A percentile compares a stretch with the other conserved stretches of the same genome.
Conservation (phyloP, 1,140 invertebrate species). For the Rhyacophila brunnea region DNA sequence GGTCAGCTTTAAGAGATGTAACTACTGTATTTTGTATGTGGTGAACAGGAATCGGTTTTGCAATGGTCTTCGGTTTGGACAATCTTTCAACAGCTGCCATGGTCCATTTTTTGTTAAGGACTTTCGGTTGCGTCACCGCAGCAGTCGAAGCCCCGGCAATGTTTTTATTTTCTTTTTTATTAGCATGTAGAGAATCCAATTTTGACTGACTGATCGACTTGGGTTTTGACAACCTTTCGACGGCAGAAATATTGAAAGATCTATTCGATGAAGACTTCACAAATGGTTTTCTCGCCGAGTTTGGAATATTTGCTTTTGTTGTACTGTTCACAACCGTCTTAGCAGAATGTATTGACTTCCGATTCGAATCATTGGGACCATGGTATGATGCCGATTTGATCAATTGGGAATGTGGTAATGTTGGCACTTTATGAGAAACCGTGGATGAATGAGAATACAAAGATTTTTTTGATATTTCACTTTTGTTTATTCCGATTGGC, state of each 20-base stretch:
- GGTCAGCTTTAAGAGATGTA: conserved; percentile 2
- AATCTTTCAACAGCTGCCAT: conserved; percentile 22
- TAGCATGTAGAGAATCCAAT: neutral
- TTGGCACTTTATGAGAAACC: neutral
- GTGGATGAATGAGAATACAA: too few species aligned
- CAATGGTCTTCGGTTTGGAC: conserved; percentile 18
- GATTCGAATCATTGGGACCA: neutral
- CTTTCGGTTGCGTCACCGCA: neutral
- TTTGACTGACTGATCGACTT: neutral
- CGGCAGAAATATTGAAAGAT: conserved; percentile 9
- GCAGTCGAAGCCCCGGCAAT: neutral
- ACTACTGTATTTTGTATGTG: neutral
- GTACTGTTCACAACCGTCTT: neutral
- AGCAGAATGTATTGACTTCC: neutral
- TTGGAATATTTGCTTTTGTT: conserved; percentile 1
- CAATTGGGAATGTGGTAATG: neutral
- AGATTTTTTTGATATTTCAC: too few species aligned
- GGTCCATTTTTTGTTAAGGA: conserved; percentile 19
- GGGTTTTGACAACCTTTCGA: conserved; percentile 10
- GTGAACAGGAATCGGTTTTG: neutral
- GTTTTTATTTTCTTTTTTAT: conserved; percentile 3
- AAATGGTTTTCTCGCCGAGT: neutral
- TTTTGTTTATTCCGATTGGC: too few species aligned
- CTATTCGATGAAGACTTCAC: too few species aligned
- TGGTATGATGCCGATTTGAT: neutral